Conservation (phyloP, 2,797 vertebrate genomes). For the Rhyacichthys aspro region DNA sequence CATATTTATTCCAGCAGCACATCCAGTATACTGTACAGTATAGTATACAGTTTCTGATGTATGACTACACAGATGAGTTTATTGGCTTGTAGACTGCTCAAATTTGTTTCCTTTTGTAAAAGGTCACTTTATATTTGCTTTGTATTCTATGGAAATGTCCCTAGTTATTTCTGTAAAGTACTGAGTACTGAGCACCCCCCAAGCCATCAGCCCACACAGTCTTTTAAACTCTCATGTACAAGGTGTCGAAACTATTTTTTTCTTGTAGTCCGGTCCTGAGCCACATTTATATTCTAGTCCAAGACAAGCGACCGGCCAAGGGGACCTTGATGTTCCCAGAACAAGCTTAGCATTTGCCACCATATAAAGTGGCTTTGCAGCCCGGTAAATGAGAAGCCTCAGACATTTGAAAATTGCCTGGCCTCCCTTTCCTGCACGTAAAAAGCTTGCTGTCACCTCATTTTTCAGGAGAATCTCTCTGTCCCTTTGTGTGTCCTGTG, state of each 20-base stretch:
- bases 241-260: conserved; percentile 29
- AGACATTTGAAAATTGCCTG: conserved; percentile 74
- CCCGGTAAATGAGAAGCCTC: conserved; percentile 68
- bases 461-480: conserved; percentile 64
- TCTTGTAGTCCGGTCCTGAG: conserved; percentile 16
- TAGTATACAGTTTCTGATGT: too few species aligned
- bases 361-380: conserved; percentile 66
- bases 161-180: too few species aligned
- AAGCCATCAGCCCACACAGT: too few species aligned
- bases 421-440: conserved; percentile 53
- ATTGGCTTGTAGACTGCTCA: too few species aligned
- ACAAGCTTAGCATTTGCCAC: conserved; percentile 73
- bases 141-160: too few species aligned
- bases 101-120: too few species aligned
- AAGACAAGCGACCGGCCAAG: conserved; percentile 51
- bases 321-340: conserved; percentile 73
- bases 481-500: conserved; percentile 1
- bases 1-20: too few species aligned
- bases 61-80: too few species aligned
- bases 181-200: too few species aligned
- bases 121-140: too few species aligned
- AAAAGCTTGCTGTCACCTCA: conserved; percentile 73
- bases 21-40: too few species aligned
- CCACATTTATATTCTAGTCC: conserved; percentile 65
- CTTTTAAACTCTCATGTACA: conserved; percentile 35